Percentiles rank a stretch among this genome's conserved stretches.
Conservation (phyloP, 2,888 invertebrate genomes). For the Graphium colonna region DNA sequence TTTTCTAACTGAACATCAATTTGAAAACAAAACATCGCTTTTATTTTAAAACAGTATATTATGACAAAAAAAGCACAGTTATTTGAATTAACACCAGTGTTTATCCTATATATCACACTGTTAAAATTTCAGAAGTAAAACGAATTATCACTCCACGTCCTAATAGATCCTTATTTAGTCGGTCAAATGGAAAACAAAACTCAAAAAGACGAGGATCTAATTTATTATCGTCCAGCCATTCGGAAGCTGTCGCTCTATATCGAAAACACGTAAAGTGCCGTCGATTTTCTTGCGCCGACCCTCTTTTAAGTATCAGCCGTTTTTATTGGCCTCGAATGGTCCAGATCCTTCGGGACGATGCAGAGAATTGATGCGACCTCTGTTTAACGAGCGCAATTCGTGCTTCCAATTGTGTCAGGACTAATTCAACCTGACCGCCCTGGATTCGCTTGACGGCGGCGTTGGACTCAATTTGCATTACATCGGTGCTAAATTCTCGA, state of each 20-base stretch:
- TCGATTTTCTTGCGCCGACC: constrained; percentile 10
- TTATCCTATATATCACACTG: not conserved
- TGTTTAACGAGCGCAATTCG: constrained; percentile 23
- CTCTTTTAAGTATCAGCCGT: constrained; percentile 1
- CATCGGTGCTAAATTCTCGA: not conserved
- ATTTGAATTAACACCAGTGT: no score
- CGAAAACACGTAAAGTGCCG: constrained; percentile 6
- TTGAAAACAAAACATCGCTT: no score
- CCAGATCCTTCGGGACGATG: constrained; percentile 12
- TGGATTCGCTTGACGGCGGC: constrained; percentile 1
- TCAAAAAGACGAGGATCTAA: constrained; percentile 6
- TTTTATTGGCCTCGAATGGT: constrained; percentile 11
- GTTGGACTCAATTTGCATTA: constrained; percentile 16
- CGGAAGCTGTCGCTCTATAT: not conserved
- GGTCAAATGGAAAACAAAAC: not conserved
- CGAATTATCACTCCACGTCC: constrained; percentile 7
- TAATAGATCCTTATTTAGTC: no score
- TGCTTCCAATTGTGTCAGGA: constrained; percentile 18
- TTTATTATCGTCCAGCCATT: constrained; percentile 3
- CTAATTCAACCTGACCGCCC: constrained; percentile 11
- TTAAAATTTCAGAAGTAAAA: not conserved
- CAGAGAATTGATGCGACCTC: constrained; percentile 23
- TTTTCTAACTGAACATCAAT: no score
- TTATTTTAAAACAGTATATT: no score
- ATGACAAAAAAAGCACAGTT: no score